phyloP scores from a whole-genome alignment of 2,113 vertebrate genomes.

The Tachysurus vachellii region DNA sequence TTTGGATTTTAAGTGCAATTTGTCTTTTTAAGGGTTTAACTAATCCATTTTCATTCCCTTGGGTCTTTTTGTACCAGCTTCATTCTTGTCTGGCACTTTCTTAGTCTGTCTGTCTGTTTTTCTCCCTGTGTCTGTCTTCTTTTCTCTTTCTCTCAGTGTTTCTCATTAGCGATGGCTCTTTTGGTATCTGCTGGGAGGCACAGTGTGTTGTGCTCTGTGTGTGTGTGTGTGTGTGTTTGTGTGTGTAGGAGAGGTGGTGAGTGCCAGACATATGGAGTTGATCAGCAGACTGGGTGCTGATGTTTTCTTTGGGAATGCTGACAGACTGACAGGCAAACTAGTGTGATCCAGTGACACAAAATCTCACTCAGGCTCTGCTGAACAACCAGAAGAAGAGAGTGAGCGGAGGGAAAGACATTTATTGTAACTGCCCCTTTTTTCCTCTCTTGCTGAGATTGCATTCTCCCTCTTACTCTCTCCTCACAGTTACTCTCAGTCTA shows the following conservation, averaged over 20 bases:
- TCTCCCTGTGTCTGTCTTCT: constrained; percentile 50
- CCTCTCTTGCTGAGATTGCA: constrained; percentile 23
- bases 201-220: constrained; percentile 52
- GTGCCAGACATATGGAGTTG: constrained; percentile 80
- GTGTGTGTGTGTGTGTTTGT: constrained; percentile 62
- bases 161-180: constrained; percentile 75
- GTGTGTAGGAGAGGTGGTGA: constrained; percentile 62
- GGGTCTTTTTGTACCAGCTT: constrained; percentile 19
- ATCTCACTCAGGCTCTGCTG: constrained; percentile 69
- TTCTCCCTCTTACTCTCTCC: constrained; percentile 60
- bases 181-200: constrained; percentile 71
- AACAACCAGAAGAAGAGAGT: constrained; percentile 58
- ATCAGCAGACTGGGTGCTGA: constrained; percentile 78
- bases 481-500: constrained; percentile 53
- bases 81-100: constrained; percentile 11
- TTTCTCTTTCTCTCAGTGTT: constrained; percentile 57
- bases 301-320: constrained; percentile 81
- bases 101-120: constrained; percentile 59
- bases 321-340: constrained; percentile 76
- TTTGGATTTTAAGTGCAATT: constrained; percentile 3
- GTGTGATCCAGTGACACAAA: constrained; percentile 76
- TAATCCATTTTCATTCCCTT: background rate
- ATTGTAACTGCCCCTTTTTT: constrained; percentile 68
- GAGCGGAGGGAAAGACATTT: constrained; percentile 59
- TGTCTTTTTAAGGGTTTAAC: constrained; percentile 8